phyloP scores from a whole-genome alignment of 2,113 vertebrate species.

The Oreochromis niloticus region DNA sequence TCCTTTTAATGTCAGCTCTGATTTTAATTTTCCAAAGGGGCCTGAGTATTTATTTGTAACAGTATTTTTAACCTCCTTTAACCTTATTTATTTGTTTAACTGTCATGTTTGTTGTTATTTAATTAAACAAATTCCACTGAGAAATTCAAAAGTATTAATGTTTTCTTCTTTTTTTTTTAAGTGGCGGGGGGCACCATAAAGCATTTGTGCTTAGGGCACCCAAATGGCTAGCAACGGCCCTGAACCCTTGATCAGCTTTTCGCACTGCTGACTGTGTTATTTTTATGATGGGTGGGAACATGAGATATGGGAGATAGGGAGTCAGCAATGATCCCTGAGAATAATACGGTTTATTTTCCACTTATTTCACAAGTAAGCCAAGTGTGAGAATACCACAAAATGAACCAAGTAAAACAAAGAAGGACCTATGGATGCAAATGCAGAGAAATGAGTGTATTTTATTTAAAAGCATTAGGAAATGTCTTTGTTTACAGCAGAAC shows the following conservation, averaged over 20 bases:
- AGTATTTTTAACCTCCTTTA: too few species aligned
- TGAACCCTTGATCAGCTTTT: background rate
- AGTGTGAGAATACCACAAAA: background rate
- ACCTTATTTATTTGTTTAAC: too few species aligned
- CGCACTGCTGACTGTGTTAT: conserved; percentile 41
- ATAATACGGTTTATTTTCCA: background rate
- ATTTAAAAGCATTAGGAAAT: conserved; percentile 89
- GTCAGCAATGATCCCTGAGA: background rate
- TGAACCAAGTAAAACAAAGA: background rate
- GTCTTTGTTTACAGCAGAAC: conserved; percentile 88
- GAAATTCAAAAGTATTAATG: too few species aligned
- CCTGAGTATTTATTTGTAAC: too few species aligned
- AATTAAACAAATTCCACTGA: too few species aligned
- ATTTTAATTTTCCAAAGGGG: too few species aligned
- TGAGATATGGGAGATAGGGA: conserved; percentile 15
- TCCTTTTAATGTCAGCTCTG: too few species aligned
- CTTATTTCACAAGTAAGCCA: background rate
- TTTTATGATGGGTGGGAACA: conserved; percentile 55
- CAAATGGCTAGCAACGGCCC: too few species aligned
- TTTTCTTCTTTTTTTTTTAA: too few species aligned
- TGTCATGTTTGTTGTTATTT: too few species aligned
- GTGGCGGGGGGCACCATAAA: too few species aligned
- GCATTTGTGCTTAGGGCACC: too few species aligned
- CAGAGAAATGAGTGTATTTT: conserved; percentile 78
- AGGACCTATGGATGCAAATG: background rate